Evolutionary conservation across 1,140 invertebrate genomes (phyloP).

Genomic region (Mercenaria mercenaria): DNA sequence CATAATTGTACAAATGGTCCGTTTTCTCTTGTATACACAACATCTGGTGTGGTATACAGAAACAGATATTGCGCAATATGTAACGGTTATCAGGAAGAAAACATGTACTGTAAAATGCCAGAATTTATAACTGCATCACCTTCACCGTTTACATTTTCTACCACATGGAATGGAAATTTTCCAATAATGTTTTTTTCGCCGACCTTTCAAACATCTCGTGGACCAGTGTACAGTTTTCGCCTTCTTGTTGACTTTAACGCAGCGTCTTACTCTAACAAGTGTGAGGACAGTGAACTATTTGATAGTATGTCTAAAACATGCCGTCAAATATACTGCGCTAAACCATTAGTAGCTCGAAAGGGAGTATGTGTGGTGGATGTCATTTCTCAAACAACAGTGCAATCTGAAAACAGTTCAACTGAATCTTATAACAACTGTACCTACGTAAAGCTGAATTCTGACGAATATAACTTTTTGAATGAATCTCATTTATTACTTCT

Average conservation of each 20-base stretch:
- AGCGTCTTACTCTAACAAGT: conserved; percentile 75
- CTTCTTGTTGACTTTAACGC: conserved; percentile 71
- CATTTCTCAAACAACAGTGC: no score
- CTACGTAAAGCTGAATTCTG: conserved; percentile 27
- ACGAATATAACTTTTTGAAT: conserved; percentile 12
- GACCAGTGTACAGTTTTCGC: conserved; percentile 65
- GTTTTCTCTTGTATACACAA: background rate
- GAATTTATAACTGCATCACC: no score
- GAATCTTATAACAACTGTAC: conserved; percentile 43
- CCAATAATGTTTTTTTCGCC: no score
- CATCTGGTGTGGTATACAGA: background rate
- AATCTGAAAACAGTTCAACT: background rate
- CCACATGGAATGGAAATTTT: no score
- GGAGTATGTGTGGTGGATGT: conserved; percentile 23
- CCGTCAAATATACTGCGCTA: conserved; percentile 54
- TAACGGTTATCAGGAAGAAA: background rate
- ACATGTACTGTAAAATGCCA: background rate
- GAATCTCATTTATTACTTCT: conserved; percentile 15
- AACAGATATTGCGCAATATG: conserved; percentile 42
- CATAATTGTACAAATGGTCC: conserved; percentile 14
- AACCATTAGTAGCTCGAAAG: background rate
- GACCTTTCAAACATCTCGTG: background rate
- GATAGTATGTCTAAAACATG: conserved; percentile 69
- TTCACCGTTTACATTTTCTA: no score
- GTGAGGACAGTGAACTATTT: conserved; percentile 67